A percentile compares a stretch with the other conserved stretches of the same genome.
Conservation (phyloP, 1,140 invertebrate species). For the Physella acuta region DNA sequence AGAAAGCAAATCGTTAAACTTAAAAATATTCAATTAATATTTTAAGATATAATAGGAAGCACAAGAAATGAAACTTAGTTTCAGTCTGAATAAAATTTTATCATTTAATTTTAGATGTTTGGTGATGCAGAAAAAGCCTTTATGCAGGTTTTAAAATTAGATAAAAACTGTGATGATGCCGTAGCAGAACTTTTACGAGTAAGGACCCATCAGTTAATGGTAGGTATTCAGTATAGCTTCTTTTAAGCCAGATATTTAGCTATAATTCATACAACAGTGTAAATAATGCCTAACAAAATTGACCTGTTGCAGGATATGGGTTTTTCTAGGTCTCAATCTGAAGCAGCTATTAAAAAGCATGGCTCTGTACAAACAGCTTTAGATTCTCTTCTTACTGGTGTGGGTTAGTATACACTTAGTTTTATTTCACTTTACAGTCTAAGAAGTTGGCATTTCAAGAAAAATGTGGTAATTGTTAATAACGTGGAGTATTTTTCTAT, state of each 20-base stretch:
- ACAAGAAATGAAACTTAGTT: not conserved
- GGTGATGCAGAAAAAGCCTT: constrained; percentile 63
- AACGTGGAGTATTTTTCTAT: too few species aligned
- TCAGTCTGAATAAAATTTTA: constrained; percentile 26
- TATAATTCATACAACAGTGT: too few species aligned
- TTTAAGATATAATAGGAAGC: not conserved
- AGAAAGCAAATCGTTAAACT: too few species aligned
- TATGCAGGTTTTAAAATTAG: constrained; percentile 63
- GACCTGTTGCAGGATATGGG: constrained; percentile 62
- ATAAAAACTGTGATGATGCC: constrained; percentile 63
- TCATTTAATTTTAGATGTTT: constrained; percentile 56
- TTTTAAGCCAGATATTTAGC: too few species aligned
- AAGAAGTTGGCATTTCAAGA: too few species aligned
- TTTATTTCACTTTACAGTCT: too few species aligned
- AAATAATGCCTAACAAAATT: too few species aligned
- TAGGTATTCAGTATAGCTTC: constrained; percentile 35
- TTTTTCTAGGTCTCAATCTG: constrained; percentile 60
- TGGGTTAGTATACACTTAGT: constrained; percentile 50
- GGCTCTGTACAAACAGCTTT: constrained; percentile 61
- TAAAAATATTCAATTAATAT: too few species aligned
- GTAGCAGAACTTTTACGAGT: constrained; percentile 61
- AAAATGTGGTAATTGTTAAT: too few species aligned
- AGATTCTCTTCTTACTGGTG: constrained; percentile 58
- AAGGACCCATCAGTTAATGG: constrained; percentile 59
- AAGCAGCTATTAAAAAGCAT: constrained; percentile 60